A percentile compares a stretch with the other conserved stretches of the same genome.
Conservation (phyloP, 2,888 invertebrate species). For the Busseola fusca region DNA sequence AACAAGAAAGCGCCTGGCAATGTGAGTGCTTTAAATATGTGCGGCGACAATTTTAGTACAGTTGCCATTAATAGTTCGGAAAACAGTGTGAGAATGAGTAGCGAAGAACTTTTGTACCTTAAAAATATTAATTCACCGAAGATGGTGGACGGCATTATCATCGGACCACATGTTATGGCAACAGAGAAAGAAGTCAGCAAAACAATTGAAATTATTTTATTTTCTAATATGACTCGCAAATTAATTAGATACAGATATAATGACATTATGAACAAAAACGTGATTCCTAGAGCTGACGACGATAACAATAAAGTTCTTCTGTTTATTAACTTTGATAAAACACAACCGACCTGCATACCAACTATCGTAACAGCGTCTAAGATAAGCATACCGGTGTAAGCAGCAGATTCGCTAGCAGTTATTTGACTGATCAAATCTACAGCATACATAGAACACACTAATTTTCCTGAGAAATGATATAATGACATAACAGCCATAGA, state of each 20-base stretch:
- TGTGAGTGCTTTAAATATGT: constrained; percentile 68
- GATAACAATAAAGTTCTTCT: constrained; percentile 71
- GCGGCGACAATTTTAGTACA: constrained; percentile 72
- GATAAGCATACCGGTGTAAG: constrained; percentile 76
- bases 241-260: constrained; percentile 73
- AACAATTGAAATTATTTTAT: constrained; percentile 68
- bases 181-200: constrained; percentile 73
- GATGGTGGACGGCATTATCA: constrained; percentile 74
- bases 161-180: constrained; percentile 75
- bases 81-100: constrained; percentile 67
- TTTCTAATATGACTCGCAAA: constrained; percentile 65
- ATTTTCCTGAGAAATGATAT: constrained; percentile 67
- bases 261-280: constrained; percentile 71
- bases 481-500: constrained; percentile 64
- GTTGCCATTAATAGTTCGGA: constrained; percentile 69
- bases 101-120: constrained; percentile 70
- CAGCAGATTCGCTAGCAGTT: constrained; percentile 69
- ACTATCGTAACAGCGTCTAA: constrained; percentile 77
- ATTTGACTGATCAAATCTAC: constrained; percentile 73
- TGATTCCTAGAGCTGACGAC: constrained; percentile 69
- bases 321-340: constrained; percentile 69
- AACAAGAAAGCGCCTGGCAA: constrained; percentile 74
- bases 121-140: constrained; percentile 75
- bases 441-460: constrained; percentile 71
- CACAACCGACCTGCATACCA: constrained; percentile 76